Percentiles rank a stretch among this genome's conserved stretches.
Conservation (phyloP, 2,113 vertebrate genomes). For the Myrmophylax atrothorax region DNA sequence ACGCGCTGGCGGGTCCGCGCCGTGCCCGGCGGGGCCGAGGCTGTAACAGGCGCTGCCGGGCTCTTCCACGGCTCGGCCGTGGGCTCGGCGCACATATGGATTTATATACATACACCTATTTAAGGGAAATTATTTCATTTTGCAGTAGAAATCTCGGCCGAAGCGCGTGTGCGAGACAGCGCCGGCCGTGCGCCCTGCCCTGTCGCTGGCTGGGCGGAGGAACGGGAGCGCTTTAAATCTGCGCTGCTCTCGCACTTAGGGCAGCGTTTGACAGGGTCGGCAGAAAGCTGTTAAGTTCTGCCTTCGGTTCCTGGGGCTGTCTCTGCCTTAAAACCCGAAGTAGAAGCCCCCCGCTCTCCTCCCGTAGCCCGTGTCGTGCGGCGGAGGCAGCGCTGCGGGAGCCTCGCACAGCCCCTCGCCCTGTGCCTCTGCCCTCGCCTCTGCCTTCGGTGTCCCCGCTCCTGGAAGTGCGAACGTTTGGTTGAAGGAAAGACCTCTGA, state of each 20-base stretch:
- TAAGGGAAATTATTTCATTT: background rate
- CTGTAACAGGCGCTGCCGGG: background rate
- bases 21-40: background rate
- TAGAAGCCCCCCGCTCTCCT: rapidly evolving
- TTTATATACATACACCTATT: background rate
- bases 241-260: background rate
- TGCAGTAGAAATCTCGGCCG: rapidly evolving
- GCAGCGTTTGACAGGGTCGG: background rate
- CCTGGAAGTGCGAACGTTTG: background rate
- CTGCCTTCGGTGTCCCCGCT: background rate
- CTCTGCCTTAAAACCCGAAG: background rate
- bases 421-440: too few relatives aligned
- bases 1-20: background rate
- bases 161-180: background rate
- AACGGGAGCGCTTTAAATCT: background rate
- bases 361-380: too few relatives aligned
- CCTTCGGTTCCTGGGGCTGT: background rate
- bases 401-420: too few relatives aligned
- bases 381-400: background rate
- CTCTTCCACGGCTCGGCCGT: background rate
- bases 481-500: background rate
- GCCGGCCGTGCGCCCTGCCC: background rate
- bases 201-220: background rate
- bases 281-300: background rate
- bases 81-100: background rate